Evolutionary conservation across 2,113 vertebrate genomes (phyloP).

Genomic region (Pycnonotus jocosus): DNA sequence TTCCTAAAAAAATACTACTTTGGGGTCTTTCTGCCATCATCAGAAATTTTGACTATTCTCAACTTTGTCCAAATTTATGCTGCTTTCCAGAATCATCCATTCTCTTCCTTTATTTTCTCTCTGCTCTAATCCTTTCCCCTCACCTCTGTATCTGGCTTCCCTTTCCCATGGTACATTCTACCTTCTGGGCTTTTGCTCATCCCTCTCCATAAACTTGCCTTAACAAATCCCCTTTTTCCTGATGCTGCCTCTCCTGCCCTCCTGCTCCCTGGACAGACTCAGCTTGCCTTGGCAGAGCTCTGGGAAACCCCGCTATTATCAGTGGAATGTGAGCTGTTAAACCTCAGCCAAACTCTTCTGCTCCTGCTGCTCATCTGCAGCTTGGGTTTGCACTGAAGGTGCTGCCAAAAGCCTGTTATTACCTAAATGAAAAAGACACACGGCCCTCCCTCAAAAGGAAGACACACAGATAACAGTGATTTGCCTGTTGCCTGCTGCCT

Average conservation of each 20-base stretch:
- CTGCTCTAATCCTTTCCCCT: not conserved
- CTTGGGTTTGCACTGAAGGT: not conserved
- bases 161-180: not conserved
- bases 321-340: not conserved
- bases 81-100: not conserved
- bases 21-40: not conserved
- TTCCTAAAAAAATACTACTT: not conserved
- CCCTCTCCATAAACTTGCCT: not conserved
- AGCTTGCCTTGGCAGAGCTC: not conserved
- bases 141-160: not conserved
- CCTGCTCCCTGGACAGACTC: not conserved
- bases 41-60: not conserved
- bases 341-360: not conserved
- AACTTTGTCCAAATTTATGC: not conserved
- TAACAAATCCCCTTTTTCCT: not conserved
- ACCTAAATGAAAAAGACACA: conserved; percentile 28
- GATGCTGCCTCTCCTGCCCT: not conserved
- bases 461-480: conserved; percentile 55
- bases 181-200: not conserved
- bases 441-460: not conserved
- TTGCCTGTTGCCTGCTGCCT: conserved; percentile 27
- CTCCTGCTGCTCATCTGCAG: conserved; percentile 35
- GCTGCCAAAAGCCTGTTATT: conserved; percentile 51
- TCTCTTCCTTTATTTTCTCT: not conserved
- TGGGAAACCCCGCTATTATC: not conserved